Evolutionary conservation across 2,113 vertebrate genomes (phyloP).

Genomic region (Gorsachius goisagi): DNA sequence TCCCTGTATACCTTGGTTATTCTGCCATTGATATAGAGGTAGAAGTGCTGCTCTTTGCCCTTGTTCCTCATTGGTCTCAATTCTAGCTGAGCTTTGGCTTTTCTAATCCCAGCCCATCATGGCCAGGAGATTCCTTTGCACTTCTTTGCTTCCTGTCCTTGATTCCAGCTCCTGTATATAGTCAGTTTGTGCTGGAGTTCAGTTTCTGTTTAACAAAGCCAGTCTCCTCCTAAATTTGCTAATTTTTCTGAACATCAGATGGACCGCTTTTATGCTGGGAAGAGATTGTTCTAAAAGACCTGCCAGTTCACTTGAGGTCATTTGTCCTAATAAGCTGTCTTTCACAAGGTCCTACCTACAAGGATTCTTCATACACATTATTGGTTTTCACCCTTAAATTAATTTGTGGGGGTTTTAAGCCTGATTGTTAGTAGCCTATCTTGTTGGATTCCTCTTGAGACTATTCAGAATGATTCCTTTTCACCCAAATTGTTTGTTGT

Average conservation of each 20-base stretch:
- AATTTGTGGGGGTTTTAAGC: not conserved
- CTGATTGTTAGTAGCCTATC: not conserved
- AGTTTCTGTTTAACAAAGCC: not conserved
- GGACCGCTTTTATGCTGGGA: not conserved
- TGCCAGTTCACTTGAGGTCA: not conserved
- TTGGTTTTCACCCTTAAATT: not conserved
- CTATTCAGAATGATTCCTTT: not conserved
- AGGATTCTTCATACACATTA: not conserved
- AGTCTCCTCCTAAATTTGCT: fast-evolving
- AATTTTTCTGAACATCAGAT: not conserved
- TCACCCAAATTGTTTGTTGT: not conserved
- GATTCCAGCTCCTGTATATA: not conserved
- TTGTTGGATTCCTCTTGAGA: not conserved
- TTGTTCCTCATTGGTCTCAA: not conserved
- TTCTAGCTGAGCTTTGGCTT: not conserved
- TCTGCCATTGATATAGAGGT: not conserved
- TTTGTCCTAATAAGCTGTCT: not conserved
- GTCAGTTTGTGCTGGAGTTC: not conserved
- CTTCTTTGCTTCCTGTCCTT: not conserved
- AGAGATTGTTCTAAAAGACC: not conserved
- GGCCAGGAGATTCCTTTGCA: not conserved
- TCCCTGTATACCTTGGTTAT: not conserved
- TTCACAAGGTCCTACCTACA: not conserved
- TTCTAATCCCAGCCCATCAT: not conserved
- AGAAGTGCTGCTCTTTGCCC: not conserved